These are phyloP conservation scores for Rhadinocentrus ornatus DNA, from an alignment of 2,797 vertebrate species.

Conservation along the genomic window DNA sequence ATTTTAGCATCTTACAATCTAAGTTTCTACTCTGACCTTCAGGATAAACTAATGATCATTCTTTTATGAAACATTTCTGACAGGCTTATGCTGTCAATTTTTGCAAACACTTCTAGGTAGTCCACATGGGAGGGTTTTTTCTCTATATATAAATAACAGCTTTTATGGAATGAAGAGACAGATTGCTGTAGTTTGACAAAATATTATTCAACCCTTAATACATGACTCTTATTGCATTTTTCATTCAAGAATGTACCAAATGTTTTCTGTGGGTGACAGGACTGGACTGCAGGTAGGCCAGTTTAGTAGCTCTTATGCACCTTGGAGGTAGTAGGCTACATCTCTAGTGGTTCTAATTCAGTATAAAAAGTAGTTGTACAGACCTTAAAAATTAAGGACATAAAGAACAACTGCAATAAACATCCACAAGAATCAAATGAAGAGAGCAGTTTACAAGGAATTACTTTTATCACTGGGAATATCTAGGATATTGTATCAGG, in stretches of 20 bases:
- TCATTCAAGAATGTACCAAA: background rate
- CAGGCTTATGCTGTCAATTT: conserved; percentile 18
- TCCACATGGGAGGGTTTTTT: background rate
- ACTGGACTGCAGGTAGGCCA: background rate
- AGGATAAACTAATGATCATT: conserved; percentile 19
- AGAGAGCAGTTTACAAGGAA: no score
- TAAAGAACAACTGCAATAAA: background rate
- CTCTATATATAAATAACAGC: no score
- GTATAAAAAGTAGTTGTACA: background rate
- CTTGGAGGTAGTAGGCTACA: background rate
- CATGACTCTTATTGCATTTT: background rate
- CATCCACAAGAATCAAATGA: no score
- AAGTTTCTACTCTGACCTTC: conserved; percentile 64
- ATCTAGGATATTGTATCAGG: background rate
- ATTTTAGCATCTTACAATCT: conserved; percentile 40
- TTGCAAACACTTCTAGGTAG: background rate
- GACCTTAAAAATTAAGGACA: background rate
- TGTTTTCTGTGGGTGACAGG: background rate
- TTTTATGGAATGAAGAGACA: no score
- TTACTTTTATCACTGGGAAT: background rate
- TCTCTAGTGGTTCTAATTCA: background rate
- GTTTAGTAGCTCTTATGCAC: background rate
- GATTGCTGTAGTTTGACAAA: background rate
- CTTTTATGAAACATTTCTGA: conserved; percentile 10
- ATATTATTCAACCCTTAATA: background rate